A percentile compares a stretch with the other conserved stretches of the same genome.
Conservation (phyloP, 1,140 invertebrate species). For the Lutraria rhynchaena region DNA sequence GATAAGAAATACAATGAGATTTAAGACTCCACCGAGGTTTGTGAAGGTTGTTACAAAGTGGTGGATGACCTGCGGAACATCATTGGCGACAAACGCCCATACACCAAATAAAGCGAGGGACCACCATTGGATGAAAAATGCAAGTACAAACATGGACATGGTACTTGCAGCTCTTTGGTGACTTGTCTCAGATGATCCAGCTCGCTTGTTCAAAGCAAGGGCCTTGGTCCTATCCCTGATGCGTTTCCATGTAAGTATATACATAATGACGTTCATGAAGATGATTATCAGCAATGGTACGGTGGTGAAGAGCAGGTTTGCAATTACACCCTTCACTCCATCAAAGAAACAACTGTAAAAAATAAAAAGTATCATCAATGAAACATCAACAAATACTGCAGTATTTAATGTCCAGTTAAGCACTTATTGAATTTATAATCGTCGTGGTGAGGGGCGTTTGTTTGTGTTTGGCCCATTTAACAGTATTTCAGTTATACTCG, state of each 20-base stretch:
- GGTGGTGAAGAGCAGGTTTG: constrained; percentile 62
- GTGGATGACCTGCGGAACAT: constrained; percentile 59
- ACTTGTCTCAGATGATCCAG: not conserved
- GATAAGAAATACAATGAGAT: constrained; percentile 62
- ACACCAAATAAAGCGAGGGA: constrained; percentile 62
- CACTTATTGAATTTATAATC: not conserved
- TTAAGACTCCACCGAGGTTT: constrained; percentile 62
- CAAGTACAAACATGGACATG: constrained; percentile 65
- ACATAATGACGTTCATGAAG: constrained; percentile 60
- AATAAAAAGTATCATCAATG: not conserved
- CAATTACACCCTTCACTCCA: constrained; percentile 58
- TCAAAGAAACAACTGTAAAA: constrained; percentile 66
- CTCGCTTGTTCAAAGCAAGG: constrained; percentile 40
- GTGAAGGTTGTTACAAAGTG: constrained; percentile 64
- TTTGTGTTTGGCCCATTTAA: too few species aligned
- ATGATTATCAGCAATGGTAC: constrained; percentile 60
- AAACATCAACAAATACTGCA: not conserved
- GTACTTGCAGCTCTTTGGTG: constrained; percentile 60
- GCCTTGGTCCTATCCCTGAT: constrained; percentile 46
- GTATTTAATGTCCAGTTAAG: not conserved
- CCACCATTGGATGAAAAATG: constrained; percentile 68
- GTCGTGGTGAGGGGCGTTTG: not conserved
- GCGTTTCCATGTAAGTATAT: constrained; percentile 60
- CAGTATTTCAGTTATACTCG: too few species aligned
- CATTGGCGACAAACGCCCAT: constrained; percentile 45